Evolutionary conservation across 2,888 invertebrate genomes (phyloP).

Genomic region (Chymomyza amoena): DNA sequence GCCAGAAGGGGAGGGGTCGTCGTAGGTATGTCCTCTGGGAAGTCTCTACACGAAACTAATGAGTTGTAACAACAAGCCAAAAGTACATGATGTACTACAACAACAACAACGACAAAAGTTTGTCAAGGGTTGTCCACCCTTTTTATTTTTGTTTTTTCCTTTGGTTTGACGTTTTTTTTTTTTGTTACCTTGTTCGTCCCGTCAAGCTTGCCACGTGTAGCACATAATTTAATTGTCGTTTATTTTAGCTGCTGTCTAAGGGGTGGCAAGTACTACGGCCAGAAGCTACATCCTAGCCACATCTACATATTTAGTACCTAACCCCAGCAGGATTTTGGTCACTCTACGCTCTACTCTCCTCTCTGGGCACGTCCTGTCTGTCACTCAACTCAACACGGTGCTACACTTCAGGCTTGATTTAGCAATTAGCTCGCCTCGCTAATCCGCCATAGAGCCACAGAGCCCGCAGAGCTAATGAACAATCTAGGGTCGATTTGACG

Average conservation of each 20-base stretch:
- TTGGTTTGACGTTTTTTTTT: neutral
- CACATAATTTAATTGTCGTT: slow-evolving; percentile 62
- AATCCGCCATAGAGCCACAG: slow-evolving; percentile 9
- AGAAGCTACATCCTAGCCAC: neutral
- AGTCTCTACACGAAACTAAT: slow-evolving; percentile 58
- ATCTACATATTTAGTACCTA: too few species aligned
- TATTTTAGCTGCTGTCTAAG: neutral
- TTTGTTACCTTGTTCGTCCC: neutral
- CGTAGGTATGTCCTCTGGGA: neutral
- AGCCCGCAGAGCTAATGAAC: neutral
- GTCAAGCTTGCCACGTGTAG: slow-evolving; percentile 31
- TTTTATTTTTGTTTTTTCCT: neutral
- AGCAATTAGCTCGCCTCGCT: slow-evolving; percentile 58
- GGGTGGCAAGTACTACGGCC: neutral
- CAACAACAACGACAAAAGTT: neutral
- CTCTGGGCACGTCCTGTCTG: neutral
- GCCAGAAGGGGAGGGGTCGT: too few species aligned
- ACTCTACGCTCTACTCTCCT: too few species aligned
- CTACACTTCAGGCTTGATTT: slow-evolving; percentile 45
- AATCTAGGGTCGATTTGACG: neutral
- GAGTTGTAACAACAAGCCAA: slow-evolving; percentile 65
- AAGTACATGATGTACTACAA: slow-evolving; percentile 44
- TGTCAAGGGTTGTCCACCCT: neutral
- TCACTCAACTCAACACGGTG: neutral
- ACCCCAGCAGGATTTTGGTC: too few species aligned